phyloP scores from a whole-genome alignment of 2,797 vertebrate species.

The Mycteria americana region DNA sequence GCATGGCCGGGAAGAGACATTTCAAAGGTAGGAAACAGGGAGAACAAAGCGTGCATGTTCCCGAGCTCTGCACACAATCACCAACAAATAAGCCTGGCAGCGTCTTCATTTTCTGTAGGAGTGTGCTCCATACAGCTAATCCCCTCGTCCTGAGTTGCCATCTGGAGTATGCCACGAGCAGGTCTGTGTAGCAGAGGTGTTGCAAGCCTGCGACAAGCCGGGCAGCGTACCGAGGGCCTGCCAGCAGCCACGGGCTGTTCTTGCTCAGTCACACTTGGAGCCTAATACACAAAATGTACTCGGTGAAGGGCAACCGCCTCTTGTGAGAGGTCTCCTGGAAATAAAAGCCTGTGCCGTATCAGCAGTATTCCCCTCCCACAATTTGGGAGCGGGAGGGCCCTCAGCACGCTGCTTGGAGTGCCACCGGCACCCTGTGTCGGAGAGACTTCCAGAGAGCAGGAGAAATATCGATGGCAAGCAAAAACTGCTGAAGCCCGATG shows the following conservation, averaged over 20 bases:
- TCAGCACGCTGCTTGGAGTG: not conserved
- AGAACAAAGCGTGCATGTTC: not conserved
- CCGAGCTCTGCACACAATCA: not conserved
- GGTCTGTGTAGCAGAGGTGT: constrained; percentile 7
- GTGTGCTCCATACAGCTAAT: not conserved
- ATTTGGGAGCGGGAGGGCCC: not conserved
- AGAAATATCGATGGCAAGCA: not conserved
- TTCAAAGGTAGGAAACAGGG: not conserved
- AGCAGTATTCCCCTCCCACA: not conserved
- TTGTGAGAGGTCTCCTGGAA: not conserved
- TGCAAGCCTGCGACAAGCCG: not conserved
- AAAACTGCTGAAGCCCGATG: not conserved
- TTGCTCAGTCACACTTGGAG: constrained; percentile 18
- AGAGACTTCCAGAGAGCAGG: not conserved
- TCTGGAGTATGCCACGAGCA: not conserved
- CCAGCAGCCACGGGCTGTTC: not conserved
- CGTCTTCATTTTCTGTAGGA: not conserved
- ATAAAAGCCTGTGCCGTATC: rapidly evolving
- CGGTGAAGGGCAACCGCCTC: not conserved
- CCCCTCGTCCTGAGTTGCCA: not conserved
- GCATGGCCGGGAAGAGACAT: not conserved
- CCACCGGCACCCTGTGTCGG: rapidly evolving
- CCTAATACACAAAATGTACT: not conserved
- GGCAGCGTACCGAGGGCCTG: not conserved
- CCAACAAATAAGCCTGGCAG: constrained; percentile 17